phyloP scores from a whole-genome alignment of 1,140 invertebrate species.

The Stenopsyche tienmushanensis region DNA sequence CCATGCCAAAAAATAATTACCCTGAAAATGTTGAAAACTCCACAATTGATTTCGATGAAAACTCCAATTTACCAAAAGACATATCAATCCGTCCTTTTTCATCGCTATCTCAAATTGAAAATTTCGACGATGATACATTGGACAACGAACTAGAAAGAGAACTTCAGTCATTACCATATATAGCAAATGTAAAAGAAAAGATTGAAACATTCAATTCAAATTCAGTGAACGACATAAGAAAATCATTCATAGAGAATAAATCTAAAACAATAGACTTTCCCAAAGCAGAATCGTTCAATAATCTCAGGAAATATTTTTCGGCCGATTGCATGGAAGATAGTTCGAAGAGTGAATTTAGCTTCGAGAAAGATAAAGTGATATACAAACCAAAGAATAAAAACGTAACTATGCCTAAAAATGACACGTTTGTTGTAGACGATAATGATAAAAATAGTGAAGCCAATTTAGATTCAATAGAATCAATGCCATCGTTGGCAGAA shows the following conservation, averaged over 20 bases:
- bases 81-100: background rate
- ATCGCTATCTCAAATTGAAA: background rate
- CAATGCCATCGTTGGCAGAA: constrained; percentile 31
- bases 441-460: background rate
- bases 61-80: background rate
- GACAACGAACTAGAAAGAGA: background rate
- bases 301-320: constrained; percentile 36
- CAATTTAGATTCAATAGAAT: constrained; percentile 33
- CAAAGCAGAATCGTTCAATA: constrained; percentile 17
- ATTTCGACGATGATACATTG: background rate
- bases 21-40: background rate
- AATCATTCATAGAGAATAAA: constrained; percentile 32
- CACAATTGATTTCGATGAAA: background rate
- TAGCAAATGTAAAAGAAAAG: constrained; percentile 32
- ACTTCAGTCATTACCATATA: background rate
- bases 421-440: background rate
- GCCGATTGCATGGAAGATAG: constrained; percentile 12
- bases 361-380: no score
- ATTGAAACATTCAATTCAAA: constrained; percentile 32
- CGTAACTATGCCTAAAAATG: background rate
- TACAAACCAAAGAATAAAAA: background rate
- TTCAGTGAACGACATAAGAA: constrained; percentile 7
- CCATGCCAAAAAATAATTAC: background rate
- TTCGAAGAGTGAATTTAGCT: no score
- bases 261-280: constrained; percentile 38